Evolutionary conservation across 2,888 invertebrate genomes (phyloP), one percentile per base, ranked within the genome.

Genomic region (Endomychus coccineus): DNA sequence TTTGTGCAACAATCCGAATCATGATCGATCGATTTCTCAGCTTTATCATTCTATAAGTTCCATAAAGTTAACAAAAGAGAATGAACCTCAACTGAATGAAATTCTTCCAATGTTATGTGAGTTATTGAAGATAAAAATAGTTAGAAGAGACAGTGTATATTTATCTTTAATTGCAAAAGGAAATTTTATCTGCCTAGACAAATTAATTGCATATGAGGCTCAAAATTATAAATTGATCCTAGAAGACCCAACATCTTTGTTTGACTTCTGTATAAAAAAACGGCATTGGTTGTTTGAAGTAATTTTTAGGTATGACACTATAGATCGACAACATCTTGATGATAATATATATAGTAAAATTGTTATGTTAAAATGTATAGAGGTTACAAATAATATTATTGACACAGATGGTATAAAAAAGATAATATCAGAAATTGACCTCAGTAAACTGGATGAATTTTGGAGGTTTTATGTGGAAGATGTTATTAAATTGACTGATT

Each of bases 271-370:
- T 31, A 46, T 59, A 38, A 55, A 54, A 34, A 54, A 54, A 10
- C 39, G 50, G 19, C 62, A 65, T 46, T 67, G 67, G 67, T 46
- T 66, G 37, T 40, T 52, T 32, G 49, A 58, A 34, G 36, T 60
- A 23, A 39, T 64, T 16, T 45, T 51, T 16, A 49, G 52, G 37
- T 37, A 44, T 40, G 39, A 48, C 24, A 35, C 38, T n/a, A 32
- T 41, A 36, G 15, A 36, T 12, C 17, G 25, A 11, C 32, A 41
- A 38, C 36, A 40, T 36, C 44, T 55, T 34, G 39, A 44, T 27
- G 38, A 46, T 27, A 41, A 38, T 19, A 44, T 55, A 34, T 45
- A 44, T 22, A 41, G 52, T 27, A 55, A 51, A 34, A 39, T 64
- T 3, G 27, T 46, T 3, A 41, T 52, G 16, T 37, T 60, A 23